These are phyloP conservation scores for Sphyrna mokarran DNA, from an alignment of 2,113 vertebrate species.

Conservation along the genomic window DNA sequence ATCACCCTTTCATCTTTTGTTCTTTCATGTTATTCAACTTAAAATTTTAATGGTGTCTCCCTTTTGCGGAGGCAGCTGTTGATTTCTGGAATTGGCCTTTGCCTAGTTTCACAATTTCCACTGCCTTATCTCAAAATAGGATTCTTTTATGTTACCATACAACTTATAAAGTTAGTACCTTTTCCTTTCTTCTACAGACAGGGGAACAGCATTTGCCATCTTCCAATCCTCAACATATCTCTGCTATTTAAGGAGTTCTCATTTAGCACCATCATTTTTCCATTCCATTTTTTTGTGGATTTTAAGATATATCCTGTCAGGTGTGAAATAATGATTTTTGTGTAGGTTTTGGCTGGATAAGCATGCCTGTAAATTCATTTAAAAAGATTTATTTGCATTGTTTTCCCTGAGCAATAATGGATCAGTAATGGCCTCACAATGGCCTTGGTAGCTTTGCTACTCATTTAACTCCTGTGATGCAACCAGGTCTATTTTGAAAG, in stretches of 20 bases:
- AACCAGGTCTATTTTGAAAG: neutral
- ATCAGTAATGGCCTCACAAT: neutral
- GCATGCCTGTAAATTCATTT: neutral
- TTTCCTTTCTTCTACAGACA: neutral
- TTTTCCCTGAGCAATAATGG: neutral
- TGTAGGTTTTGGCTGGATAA: neutral
- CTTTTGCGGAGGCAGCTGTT: neutral
- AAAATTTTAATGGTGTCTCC: neutral
- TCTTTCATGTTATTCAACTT: neutral
- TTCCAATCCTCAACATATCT: neutral
- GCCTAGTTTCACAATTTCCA: neutral
- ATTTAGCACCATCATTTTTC: neutral
- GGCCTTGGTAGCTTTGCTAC: neutral
- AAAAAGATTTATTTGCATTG: neutral
- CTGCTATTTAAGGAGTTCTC: neutral
- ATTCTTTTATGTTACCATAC: neutral
- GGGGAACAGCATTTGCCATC: neutral
- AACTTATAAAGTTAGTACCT: neutral
- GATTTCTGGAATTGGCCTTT: neutral
- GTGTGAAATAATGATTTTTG: neutral
- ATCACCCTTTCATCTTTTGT: neutral
- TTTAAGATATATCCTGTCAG: neutral
- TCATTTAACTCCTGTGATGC: neutral
- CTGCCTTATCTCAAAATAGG: neutral
- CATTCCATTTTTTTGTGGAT: neutral